A percentile compares a stretch with the other conserved stretches of the same genome.
Conservation (phyloP, 2,113 vertebrate genomes). For the Synodontis membranacea region DNA sequence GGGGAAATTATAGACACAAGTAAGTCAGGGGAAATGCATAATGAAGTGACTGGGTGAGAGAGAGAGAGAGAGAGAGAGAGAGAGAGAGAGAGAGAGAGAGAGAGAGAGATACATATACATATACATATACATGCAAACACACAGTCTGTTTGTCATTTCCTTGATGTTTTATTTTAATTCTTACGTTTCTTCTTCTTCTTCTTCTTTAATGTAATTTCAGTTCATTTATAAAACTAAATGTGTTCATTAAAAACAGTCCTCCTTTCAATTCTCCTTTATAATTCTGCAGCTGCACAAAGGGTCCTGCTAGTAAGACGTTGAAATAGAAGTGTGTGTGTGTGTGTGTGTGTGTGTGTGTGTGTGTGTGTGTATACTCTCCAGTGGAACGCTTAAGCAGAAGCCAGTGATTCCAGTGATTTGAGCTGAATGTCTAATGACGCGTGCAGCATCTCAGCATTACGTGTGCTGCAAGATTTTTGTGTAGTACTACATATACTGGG, state of each 20-base stretch:
- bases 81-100: not conserved
- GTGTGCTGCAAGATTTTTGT: not conserved
- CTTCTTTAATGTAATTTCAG: not conserved
- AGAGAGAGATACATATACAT: not conserved
- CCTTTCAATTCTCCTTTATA: not conserved
- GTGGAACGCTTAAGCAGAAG: constrained; percentile 63
- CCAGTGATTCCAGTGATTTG: constrained; percentile 72
- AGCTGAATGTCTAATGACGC: constrained; percentile 61
- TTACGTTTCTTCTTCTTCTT: not conserved
- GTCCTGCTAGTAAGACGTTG: not conserved
- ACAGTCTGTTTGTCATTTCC: not conserved
- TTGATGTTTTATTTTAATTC: not conserved
- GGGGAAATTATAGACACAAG: not conserved
- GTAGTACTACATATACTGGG: too few species aligned
- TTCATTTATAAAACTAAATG: not conserved
- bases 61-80: not conserved
- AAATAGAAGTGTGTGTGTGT: not conserved
- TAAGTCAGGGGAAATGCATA: not conserved
- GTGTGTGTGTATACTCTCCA: constrained; percentile 51
- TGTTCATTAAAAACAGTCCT: not conserved
- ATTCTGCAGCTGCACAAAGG: not conserved
- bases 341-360: too few species aligned
- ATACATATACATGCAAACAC: not conserved
- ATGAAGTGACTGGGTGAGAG: not conserved
- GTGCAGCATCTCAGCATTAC: not conserved